Evolutionary conservation across 2,797 vertebrate genomes (phyloP).

Genomic region (Tenualosa ilisha): DNA sequence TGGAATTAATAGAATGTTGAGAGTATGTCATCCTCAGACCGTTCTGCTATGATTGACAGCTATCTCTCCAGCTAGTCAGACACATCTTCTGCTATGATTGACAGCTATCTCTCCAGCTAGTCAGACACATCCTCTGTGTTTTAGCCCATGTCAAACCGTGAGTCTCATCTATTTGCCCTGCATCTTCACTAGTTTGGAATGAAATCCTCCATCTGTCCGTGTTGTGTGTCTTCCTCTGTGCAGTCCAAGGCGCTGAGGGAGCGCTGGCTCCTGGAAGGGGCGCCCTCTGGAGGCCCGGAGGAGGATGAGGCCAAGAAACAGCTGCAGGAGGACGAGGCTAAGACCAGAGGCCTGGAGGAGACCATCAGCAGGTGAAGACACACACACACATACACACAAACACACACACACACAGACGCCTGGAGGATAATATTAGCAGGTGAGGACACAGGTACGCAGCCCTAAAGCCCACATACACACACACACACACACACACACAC

Average conservation of each 20-base stretch:
- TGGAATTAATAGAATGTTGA: too few relatives aligned
- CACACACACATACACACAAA: too few relatives aligned
- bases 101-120: too few relatives aligned
- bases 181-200: too few relatives aligned
- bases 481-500: conserved; percentile 15
- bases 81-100: too few relatives aligned
- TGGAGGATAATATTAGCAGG: too few relatives aligned
- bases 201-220: background rate
- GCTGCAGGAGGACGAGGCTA: conserved; percentile 85
- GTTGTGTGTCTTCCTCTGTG: conserved; percentile 23
- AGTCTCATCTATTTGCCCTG: too few relatives aligned
- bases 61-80: too few relatives aligned
- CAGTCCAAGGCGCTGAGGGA: conserved; percentile 92
- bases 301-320: conserved; percentile 83
- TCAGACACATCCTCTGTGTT: too few relatives aligned
- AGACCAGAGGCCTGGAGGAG: conserved; percentile 82
- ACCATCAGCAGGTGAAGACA: conserved; percentile 80
- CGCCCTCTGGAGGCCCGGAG: conserved; percentile 75
- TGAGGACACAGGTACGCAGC: background rate
- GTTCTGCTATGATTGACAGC: too few relatives aligned
- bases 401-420: background rate
- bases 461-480: background rate
- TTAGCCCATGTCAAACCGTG: too few relatives aligned
- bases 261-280: conserved; percentile 91
- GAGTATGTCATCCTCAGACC: too few relatives aligned